Evolutionary conservation across 2,113 vertebrate genomes (phyloP), one percentile per base, ranked within the genome.

Genomic region (Odontesthes bonariensis): DNA sequence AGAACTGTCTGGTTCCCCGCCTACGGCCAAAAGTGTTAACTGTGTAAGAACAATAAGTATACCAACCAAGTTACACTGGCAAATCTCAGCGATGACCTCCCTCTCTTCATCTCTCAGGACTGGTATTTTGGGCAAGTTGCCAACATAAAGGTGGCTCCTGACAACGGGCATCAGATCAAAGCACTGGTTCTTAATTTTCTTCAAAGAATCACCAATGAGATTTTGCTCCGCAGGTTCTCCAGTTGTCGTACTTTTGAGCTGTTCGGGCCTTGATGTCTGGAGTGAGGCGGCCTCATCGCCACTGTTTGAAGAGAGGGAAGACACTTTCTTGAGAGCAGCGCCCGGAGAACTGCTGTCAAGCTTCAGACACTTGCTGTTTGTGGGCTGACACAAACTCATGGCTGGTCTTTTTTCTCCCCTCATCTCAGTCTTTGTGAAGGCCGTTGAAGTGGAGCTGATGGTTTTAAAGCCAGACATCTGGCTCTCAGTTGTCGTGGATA

Each of bases 101-200:
- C 94, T 97, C 89, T 99, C 98, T 84, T 97, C 95, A 74, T 97
- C 95, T 86, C 93, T 96, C 89, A 99, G 88, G 38, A 97, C 78
- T 0, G 98, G 97, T 75, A 95, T 88, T 71, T 91, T 95, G 27
- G 96, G 95, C 76, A 95, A 89, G 56, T 93, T 96, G 20, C 95
- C 95, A 4, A 96, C 93, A 31, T 86, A 78, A 20, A 98, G 32
- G 0, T 97, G 96, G 84, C 96, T 96, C 57, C 90, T 92, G 68
- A 99, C 93, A 83, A 98, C 96, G 47, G 96, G 96, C 3, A 99
- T 68, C 44, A 99, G 82, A 64, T 99, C 97, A 82, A 99, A 97
- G 75, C 92, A 94, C 1, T 93, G 86, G 13, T 90, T 86, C 0
- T 91, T 86, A 6, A 98, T 89, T 87, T 95, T 98, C 65, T 89